Base-by-base conservation (phyloP, 2,113 vertebrate genomes). In the Mola mola region DNA sequence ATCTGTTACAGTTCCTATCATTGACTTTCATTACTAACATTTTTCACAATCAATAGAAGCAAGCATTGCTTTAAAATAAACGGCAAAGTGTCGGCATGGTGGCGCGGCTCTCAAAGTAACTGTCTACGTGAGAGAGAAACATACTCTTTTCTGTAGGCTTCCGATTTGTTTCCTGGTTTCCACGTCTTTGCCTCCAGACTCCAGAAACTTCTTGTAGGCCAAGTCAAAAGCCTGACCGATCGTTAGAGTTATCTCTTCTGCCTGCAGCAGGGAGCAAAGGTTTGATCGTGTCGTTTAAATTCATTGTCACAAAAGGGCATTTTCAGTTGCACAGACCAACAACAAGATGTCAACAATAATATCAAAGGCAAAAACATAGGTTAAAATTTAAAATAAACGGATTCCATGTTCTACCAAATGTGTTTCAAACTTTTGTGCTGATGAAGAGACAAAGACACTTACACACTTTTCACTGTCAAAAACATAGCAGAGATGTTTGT, bases 401-500 rank as follows among this genome's bases (percentile, higher is more conserved):
- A n/a, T n/a, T n/a, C n/a, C n/a, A n/a, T n/a, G n/a, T n/a, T n/a
- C n/a, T n/a, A n/a, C n/a, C n/a, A n/a, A n/a, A n/a, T n/a, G n/a
- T n/a, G n/a, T n/a, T n/a, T n/a, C n/a, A n/a, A n/a, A n/a, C n/a
- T n/a, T n/a, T n/a, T n/a, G n/a, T n/a, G n/a, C n/a, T n/a, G n/a
- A n/a, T n/a, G n/a, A n/a, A n/a, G n/a, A n/a, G n/a, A n/a, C n/a
- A 46, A 46, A 4, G 40, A 37, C 88, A 92, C 96, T 94, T 97
- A 99, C 97, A 94, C 96, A 99, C 92, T 98, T 99, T 61, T 99
- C 97, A 69, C 97, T 99, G 93, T 99, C 97, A 90, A 98, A 98
- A 62, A 98, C 97, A 26, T 94, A 99, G 89, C 97, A 99, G 77
- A 98, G 94, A 62, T 99, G 97, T 83, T 98, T 98, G 82, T 97